Conservation (phyloP, 2,113 vertebrate genomes). For the Pachypanchax playfairii region DNA sequence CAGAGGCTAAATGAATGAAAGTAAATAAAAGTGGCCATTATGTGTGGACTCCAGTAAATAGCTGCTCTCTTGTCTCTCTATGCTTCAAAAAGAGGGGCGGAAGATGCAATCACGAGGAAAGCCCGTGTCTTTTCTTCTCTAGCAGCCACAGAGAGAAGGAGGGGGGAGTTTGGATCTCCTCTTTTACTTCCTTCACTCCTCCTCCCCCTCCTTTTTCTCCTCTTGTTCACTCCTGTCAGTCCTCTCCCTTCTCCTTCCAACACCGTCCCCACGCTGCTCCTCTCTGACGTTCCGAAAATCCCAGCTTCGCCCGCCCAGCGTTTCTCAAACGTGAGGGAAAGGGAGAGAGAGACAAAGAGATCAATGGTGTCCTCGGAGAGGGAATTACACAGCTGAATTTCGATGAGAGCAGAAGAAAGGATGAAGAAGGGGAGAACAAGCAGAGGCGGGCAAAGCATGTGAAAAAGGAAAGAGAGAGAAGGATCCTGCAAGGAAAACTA, state of each 20-base stretch:
- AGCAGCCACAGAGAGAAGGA: constrained; percentile 42
- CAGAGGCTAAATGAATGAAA: constrained; percentile 73
- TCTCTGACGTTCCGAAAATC: constrained; percentile 32
- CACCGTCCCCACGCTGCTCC: constrained; percentile 20
- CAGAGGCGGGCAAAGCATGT: constrained; percentile 68
- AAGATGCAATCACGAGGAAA: constrained; percentile 77
- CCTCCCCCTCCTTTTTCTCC: constrained; percentile 35
- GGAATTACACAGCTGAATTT: constrained; percentile 74
- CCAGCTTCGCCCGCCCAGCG: constrained; percentile 55
- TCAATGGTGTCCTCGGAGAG: constrained; percentile 76
- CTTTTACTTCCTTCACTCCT: constrained; percentile 25
- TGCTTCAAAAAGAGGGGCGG: constrained; percentile 74
- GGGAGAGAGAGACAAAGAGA: constrained; percentile 52
- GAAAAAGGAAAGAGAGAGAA: constrained; percentile 57
- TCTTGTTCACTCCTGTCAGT: constrained; percentile 45
- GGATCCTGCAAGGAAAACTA: constrained; percentile 51
- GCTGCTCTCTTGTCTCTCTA: constrained; percentile 73
- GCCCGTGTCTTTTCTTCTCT: constrained; percentile 74
- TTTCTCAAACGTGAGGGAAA: constrained; percentile 47
- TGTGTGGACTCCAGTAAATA: constrained; percentile 75
- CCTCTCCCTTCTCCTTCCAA: constrained; percentile 39
- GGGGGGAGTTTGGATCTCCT: constrained; percentile 32
- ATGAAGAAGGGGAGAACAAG: constrained; percentile 72
- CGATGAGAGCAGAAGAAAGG: constrained; percentile 73
- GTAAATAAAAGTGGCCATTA: constrained; percentile 79